A percentile compares a stretch with the other conserved stretches of the same genome.
phyloP scores from a whole-genome alignment of 2,888 invertebrate genomes.

The Acronicta aceris region DNA sequence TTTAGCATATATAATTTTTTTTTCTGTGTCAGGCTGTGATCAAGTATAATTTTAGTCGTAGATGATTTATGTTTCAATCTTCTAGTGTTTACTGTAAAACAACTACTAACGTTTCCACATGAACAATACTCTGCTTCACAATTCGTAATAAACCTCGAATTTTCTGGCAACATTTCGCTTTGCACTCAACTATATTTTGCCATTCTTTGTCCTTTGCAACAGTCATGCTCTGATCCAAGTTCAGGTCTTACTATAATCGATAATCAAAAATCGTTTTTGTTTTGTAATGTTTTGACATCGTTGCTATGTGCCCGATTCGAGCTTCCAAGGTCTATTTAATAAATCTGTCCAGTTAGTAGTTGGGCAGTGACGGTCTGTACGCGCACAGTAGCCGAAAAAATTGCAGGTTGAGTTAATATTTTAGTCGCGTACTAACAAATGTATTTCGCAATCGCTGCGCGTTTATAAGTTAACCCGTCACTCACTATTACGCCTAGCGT shows the following conservation, averaged over 20 bases:
- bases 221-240: constrained; percentile 26
- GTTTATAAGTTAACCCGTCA: constrained; percentile 52
- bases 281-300: constrained; percentile 27
- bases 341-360: constrained; percentile 28
- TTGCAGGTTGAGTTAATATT: constrained; percentile 66
- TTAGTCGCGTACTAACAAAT: constrained; percentile 60
- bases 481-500: constrained; percentile 48
- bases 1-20: neutral
- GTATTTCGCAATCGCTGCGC: constrained; percentile 62
- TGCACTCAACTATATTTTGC: constrained; percentile 23
- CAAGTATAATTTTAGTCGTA: neutral
- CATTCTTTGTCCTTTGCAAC: constrained; percentile 33
- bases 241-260: constrained; percentile 31
- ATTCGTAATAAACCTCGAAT: constrained; percentile 29
- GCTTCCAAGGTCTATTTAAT: constrained; percentile 33
- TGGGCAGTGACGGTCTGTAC: constrained; percentile 36
- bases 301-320: constrained; percentile 20
- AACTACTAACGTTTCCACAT: constrained; percentile 19
- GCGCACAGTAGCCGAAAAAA: constrained; percentile 53
- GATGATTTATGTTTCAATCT: constrained; percentile 12
- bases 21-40: neutral
- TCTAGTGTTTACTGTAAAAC: constrained; percentile 3
- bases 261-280: constrained; percentile 22
- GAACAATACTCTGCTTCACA: constrained; percentile 19
- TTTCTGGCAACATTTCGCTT: constrained; percentile 29